phyloP scores from a whole-genome alignment of 37 sponge, comb jelly and placozoan species.

The Halichondria panicea region DNA sequence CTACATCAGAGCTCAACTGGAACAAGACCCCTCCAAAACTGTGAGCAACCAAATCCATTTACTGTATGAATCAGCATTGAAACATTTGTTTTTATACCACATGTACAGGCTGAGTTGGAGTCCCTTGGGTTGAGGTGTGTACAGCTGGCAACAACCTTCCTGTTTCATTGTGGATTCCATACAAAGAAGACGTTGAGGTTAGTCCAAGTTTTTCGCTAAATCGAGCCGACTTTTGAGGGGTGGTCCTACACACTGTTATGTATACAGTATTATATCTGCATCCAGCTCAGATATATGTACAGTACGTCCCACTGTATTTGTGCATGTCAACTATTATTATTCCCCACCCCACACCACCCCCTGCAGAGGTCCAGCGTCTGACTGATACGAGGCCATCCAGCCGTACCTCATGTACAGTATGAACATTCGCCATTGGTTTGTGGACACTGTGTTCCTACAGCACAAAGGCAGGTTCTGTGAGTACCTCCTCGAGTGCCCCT shows the following conservation, averaged over 20 bases:
- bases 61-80: background rate
- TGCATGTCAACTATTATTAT: too few relatives aligned
- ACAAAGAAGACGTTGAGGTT: constrained; percentile 87
- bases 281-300: too few relatives aligned
- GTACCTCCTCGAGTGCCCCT: constrained; percentile 95
- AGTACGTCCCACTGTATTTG: too few relatives aligned
- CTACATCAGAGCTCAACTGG: constrained; percentile 34
- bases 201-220: too few relatives aligned
- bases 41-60: too few relatives aligned
- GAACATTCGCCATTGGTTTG: constrained; percentile 88
- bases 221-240: too few relatives aligned
- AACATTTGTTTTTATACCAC: background rate
- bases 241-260: too few relatives aligned
- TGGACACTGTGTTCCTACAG: constrained; percentile 74
- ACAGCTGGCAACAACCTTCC: constrained; percentile 77
- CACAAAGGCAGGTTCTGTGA: constrained; percentile 79
- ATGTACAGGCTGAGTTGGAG: constrained; percentile 51
- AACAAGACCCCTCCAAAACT: constrained; percentile 1
- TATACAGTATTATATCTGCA: too few relatives aligned
- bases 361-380: constrained; percentile 76
- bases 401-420: constrained; percentile 63
- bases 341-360: too few relatives aligned
- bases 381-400: constrained; percentile 85
- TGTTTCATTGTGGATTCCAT: constrained; percentile 86
- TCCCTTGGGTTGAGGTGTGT: constrained; percentile 70